Evolutionary conservation across 2,113 vertebrate species (phyloP), one percentile per base, ranked within the genome.

Genomic region (Perca fluviatilis): DNA sequence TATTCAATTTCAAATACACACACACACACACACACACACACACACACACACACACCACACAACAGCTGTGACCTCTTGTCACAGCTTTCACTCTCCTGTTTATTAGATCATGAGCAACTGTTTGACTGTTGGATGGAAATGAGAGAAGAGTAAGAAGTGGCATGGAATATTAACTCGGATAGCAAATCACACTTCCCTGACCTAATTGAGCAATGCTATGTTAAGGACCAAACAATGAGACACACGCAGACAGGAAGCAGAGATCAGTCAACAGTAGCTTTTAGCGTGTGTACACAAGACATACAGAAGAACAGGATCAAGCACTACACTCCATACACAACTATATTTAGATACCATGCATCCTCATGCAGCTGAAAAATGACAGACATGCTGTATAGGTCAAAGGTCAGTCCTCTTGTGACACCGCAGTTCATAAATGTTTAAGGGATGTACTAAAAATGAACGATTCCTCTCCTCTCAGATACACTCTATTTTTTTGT

Each of bases 61-160:
- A 51, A 77, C 93, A 93, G 93, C 90, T 92, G 90, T 87, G 89
- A 84, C 84, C 82, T 88, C 86, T 75, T 91, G 90, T 81, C 87
- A 82, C 65, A 43, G 86, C 80, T 89, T 83, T 90, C 89, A 74
- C 82, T 88, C 72, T 80, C 67, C 77, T 64, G 82, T 93, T 92
- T 88, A 93, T 90, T 81, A 78, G 62, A 84, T 79, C 88, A 77
- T 0, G n/a, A 84, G 86, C 91, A 92, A 86, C 93, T 93, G 93
- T 78, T 70, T 65, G 68, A 90, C 68, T 57, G 33, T 23, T 11
- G 51, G 65, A 21, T 18, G 13, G 66, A 66, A 25, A 64, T 16
- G 67, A 74, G 56, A 58, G 18, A 23, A 56, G 40, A 50, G 58
- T 14, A 13, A 23, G 56, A 51, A n/a, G 21, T 13, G 33, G 27